phyloP scores from a whole-genome alignment of 2,113 vertebrate species.

The Mungos mungo region DNA sequence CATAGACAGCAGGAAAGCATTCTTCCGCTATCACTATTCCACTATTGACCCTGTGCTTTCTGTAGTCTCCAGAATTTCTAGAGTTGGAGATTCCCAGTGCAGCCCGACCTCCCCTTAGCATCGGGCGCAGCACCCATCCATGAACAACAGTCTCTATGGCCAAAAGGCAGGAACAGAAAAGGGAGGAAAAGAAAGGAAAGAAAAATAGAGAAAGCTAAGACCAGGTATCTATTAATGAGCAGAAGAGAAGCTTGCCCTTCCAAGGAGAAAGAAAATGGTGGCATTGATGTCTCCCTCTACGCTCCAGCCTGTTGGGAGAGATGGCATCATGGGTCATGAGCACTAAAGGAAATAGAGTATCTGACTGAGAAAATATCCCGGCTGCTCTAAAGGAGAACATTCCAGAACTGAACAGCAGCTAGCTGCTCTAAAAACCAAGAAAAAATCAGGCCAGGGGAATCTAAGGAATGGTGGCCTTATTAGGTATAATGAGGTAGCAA shows the following conservation, averaged over 20 bases:
- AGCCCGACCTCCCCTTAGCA: background rate
- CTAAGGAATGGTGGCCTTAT: background rate
- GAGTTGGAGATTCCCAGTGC: rapidly evolving
- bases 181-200: background rate
- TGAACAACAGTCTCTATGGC: too few species aligned
- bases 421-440: background rate
- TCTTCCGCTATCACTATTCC: rapidly evolving
- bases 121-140: too few species aligned
- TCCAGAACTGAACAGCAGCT: background rate
- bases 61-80: background rate
- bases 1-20: rapidly evolving
- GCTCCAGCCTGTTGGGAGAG: too few species aligned
- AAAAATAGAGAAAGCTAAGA: background rate
- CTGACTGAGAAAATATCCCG: background rate
- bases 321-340: rapidly evolving
- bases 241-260: background rate
- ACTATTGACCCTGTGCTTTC: background rate
- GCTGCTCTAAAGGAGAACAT: background rate
- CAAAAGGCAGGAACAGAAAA: background rate
- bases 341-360: too few species aligned
- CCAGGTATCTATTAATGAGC: rapidly evolving
- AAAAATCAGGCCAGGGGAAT: background rate
- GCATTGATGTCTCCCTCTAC: rapidly evolving
- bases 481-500: background rate
- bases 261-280: background rate